Conservation (phyloP, 2,888 invertebrate species). For the Embidobia sp. region DNA sequence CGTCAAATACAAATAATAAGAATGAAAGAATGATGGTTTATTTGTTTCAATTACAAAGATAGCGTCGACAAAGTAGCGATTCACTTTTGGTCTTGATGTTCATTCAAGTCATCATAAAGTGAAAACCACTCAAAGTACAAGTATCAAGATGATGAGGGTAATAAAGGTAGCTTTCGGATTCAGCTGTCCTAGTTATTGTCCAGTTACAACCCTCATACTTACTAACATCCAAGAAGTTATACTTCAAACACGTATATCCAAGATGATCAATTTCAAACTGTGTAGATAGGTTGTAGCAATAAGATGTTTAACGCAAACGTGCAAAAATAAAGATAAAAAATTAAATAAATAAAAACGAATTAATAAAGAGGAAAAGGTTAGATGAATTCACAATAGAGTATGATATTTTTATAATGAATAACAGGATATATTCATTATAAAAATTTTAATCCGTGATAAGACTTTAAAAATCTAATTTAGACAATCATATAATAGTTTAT, state of each 20-base stretch:
- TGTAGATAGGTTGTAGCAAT: not conserved
- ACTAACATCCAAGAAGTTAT: constrained; percentile 29
- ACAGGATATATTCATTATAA: no score
- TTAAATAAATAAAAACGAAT: no score
- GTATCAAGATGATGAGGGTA: constrained; percentile 41
- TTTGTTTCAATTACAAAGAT: constrained; percentile 29
- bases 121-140: constrained; percentile 28
- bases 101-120: constrained; percentile 46
- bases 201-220: constrained; percentile 23
- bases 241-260: constrained; percentile 5
- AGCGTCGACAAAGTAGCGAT: constrained; percentile 6
- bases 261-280: not conserved
- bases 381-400: no score
- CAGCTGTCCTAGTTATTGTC: constrained; percentile 49
- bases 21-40: constrained; percentile 6
- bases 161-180: constrained; percentile 48
- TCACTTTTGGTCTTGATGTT: constrained; percentile 26
- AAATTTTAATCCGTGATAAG: no score
- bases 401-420: no score
- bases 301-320: no score
- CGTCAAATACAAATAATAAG: constrained; percentile 2
- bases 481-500: no score
- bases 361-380: no score
- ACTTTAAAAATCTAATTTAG: no score
- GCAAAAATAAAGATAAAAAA: not conserved